Evolutionary conservation across 2,113 vertebrate species (phyloP), one percentile per base, ranked within the genome.

Genomic region (Datnioides undecimradiatus): DNA sequence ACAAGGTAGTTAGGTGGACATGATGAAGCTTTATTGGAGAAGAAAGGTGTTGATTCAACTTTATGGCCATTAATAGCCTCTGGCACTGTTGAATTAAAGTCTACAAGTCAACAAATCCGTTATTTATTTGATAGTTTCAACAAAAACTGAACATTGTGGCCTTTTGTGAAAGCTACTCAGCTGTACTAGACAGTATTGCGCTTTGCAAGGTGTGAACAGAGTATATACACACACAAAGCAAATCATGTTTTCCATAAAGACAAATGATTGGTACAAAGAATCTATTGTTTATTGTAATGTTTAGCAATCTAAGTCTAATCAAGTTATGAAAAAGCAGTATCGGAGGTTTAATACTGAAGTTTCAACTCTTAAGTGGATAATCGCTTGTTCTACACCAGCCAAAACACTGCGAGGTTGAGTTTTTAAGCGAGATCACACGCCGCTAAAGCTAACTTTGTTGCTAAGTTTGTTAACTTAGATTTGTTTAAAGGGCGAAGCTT

Each of bases 371-470:
- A 27, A 8, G 38, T 17, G 7, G 7, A 27, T 16, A 33, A 6
- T 1, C 34, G 29, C 3, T 45, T 17, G 17, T 17, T n/a, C 6
- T 6, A 7, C 1, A 11, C 55, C 62, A 84, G 21, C 8, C 38
- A 33, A 60, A 68, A 83, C 38, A 29, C 1, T 27, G 17, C n/a
- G 29, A 14, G 10, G 31, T n/a, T 54, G 3, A 55, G 31, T 31
- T 52, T 33, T 5, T 8, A 29, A 19, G 25, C 36, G 29, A 60
- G 21, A 23, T 58, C 33, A 29, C 59, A 51, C 58, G 31, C 6
- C 29, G 67, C 64, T 59, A 79, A 74, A 14, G 79, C 82, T 79
- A 84, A 79, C 52, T 51, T 16, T 34, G 21, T 29, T 43, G 23
- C 23, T 40, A 67, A 13, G 1, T 9, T 2, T 16, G 4, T 17